phyloP scores from a whole-genome alignment of 2,113 vertebrate species.

The Psittacus erithacus region DNA sequence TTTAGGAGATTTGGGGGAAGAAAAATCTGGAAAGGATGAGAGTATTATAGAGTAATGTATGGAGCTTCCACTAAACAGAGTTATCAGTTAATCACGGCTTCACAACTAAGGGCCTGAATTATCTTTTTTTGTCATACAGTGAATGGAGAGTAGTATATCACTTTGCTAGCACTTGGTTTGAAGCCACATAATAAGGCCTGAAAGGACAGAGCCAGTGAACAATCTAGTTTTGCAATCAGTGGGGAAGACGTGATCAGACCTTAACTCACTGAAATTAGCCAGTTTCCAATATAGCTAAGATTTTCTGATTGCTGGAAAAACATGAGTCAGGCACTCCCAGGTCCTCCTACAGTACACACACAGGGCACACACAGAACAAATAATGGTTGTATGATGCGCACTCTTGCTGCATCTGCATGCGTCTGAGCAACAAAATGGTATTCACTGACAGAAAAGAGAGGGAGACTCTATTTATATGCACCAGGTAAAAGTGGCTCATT shows the following conservation, averaged over 20 bases:
- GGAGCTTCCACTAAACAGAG: neutral
- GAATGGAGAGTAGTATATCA: neutral
- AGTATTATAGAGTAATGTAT: neutral
- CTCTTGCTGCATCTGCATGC: neutral
- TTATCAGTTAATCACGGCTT: neutral
- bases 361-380: neutral
- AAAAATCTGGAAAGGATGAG: neutral
- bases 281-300: neutral
- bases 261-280: neutral
- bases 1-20: neutral
- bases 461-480: neutral
- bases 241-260: neutral
- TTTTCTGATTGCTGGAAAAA: neutral
- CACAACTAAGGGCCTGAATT: neutral
- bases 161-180: neutral
- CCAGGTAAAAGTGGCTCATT: neutral
- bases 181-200: neutral
- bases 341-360: neutral
- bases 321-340: neutral
- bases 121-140: neutral
- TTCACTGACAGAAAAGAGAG: neutral
- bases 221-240: neutral
- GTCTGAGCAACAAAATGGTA: fast-evolving
- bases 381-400: neutral
- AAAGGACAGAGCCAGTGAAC: neutral